Evolutionary conservation across 2,888 invertebrate species (phyloP).

Genomic region (Limenitis camilla): DNA sequence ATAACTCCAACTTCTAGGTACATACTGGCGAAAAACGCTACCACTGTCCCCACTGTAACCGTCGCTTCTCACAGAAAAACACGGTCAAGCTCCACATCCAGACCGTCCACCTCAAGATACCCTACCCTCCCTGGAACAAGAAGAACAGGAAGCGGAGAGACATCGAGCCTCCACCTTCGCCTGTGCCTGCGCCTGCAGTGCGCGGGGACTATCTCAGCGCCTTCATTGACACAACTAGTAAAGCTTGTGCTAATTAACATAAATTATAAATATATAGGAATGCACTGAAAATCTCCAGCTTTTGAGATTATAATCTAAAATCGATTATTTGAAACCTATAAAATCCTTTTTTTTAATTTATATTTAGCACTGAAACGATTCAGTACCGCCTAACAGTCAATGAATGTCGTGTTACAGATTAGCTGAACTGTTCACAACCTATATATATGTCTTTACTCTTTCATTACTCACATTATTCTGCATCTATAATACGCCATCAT

Average conservation of each 20-base stretch:
- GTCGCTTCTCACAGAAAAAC: constrained; percentile 63
- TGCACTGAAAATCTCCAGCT: too few species aligned
- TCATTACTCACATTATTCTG: too few species aligned
- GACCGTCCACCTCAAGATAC: constrained; percentile 65
- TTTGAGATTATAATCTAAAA: too few species aligned
- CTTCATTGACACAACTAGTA: constrained; percentile 15
- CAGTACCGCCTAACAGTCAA: too few species aligned
- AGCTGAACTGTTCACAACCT: too few species aligned
- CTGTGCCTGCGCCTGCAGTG: constrained; percentile 6
- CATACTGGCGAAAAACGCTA: constrained; percentile 67
- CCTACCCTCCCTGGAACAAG: constrained; percentile 69
- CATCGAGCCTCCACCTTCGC: constrained; percentile 29
- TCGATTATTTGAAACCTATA: too few species aligned
- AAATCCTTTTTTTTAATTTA: too few species aligned
- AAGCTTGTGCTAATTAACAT: not conserved
- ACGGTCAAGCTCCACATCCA: constrained; percentile 69
- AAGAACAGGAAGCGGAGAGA: constrained; percentile 54
- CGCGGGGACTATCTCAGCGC: constrained; percentile 22
- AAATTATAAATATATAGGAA: not conserved
- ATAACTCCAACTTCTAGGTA: constrained; percentile 43
- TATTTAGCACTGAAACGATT: too few species aligned
- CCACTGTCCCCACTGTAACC: constrained; percentile 62
- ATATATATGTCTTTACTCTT: too few species aligned
- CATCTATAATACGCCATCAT: too few species aligned
- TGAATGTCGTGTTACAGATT: too few species aligned